Evolutionary conservation across 1,140 invertebrate genomes (phyloP).

Genomic region (Lucilia sericata): DNA sequence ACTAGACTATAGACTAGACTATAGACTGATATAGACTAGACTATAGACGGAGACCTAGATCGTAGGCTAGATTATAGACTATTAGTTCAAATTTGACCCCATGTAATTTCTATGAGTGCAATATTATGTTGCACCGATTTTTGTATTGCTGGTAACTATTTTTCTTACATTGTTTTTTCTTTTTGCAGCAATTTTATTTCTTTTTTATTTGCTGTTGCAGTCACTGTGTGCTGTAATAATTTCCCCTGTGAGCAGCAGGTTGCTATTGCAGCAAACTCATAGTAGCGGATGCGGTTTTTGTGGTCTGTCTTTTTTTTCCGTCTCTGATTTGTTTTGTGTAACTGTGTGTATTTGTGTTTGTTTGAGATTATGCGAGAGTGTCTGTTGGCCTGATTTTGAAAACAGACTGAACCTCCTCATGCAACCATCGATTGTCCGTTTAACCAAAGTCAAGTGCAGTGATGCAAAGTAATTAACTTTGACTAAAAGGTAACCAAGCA

Average conservation of each 20-base stretch:
- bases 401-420: background rate
- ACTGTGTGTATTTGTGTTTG: background rate
- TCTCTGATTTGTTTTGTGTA: conserved; percentile 23
- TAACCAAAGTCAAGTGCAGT: conserved; percentile 44
- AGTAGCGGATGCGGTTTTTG: conserved; percentile 41
- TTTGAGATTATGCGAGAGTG: background rate
- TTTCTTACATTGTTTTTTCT: background rate
- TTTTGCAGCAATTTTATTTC: conserved; percentile 15
- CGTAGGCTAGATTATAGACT: no score
- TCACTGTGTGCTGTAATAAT: conserved; percentile 32
- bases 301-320: conserved; percentile 11
- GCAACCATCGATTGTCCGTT: conserved; percentile 36
- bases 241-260: conserved; percentile 44
- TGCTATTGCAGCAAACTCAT: conserved; percentile 38
- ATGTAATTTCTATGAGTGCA: background rate
- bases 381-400: conserved; percentile 30
- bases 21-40: no score
- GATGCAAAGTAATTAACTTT: conserved; percentile 44
- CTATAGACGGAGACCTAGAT: no score
- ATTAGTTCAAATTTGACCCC: no score
- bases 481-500: conserved; percentile 42
- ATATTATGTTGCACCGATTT: background rate
- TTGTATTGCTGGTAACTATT: conserved; percentile 1
- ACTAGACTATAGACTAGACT: no score
- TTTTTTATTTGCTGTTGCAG: background rate